These are phyloP conservation scores for Neogale vison DNA, from an alignment of 2,113 vertebrate genomes.

Conservation along the genomic window DNA sequence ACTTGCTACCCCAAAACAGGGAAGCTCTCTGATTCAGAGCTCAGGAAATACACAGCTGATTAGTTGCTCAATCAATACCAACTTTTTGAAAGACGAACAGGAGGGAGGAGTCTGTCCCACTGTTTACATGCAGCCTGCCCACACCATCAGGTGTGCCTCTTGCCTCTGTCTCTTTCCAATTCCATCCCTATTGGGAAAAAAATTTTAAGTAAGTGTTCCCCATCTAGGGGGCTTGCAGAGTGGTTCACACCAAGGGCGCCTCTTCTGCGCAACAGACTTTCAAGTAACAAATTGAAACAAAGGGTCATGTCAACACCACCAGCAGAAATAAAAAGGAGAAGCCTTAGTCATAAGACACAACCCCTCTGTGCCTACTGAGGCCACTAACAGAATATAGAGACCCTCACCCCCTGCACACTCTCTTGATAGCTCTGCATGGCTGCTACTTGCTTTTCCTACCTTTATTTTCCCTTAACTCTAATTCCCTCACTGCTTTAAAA, in stretches of 20 bases:
- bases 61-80: slow-evolving; percentile 16
- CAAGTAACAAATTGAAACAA: slow-evolving; percentile 34
- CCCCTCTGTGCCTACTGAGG: neutral
- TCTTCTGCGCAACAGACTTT: neutral
- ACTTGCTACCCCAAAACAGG: slow-evolving; percentile 17
- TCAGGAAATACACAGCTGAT: neutral
- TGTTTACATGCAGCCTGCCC: neutral
- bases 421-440: neutral
- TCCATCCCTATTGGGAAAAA: neutral
- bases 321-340: slow-evolving; percentile 39
- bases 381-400: neutral
- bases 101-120: neutral
- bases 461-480: slow-evolving; percentile 29
- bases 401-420: neutral
- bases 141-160: neutral
- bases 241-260: neutral
- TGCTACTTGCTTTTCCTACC: neutral
- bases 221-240: neutral
- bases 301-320: slow-evolving; percentile 7
- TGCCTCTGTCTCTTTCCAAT: neutral
- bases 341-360: neutral
- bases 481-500: neutral
- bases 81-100: neutral
- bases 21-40: slow-evolving; percentile 9
- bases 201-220: neutral